A percentile compares a stretch with the other conserved stretches of the same genome.
phyloP scores from a whole-genome alignment of 2,888 invertebrate species.

The Liodrosophila aerea region DNA sequence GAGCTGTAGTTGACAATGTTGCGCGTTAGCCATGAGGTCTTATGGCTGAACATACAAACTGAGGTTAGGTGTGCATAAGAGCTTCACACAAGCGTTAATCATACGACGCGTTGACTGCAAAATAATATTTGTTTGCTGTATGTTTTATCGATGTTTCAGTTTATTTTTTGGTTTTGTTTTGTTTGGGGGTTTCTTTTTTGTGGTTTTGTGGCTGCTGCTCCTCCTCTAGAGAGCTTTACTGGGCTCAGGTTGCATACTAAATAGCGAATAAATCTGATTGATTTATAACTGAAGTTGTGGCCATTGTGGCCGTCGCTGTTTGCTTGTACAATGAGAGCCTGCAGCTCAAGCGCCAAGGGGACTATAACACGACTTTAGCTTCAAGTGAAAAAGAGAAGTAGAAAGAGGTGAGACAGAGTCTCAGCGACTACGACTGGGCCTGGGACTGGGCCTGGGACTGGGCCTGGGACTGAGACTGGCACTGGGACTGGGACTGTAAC shows the following conservation, averaged over 20 bases:
- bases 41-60: neutral
- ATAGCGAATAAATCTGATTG: conserved; percentile 75
- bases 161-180: conserved; percentile 18
- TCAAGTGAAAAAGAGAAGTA: neutral
- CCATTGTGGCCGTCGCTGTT: conserved; percentile 9
- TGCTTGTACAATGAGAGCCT: conserved; percentile 9
- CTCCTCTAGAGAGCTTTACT: neutral
- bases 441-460: conserved; percentile 14
- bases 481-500: conserved; percentile 29
- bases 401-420: neutral
- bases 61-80: conserved; percentile 20
- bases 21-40: neutral
- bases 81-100: conserved; percentile 64
- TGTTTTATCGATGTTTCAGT: too few relatives aligned
- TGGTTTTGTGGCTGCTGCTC: neutral
- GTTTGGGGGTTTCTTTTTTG: neutral
- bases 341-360: conserved; percentile 21
- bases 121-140: conserved; percentile 5
- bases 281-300: conserved; percentile 73
- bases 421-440: conserved; percentile 13
- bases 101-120: conserved; percentile 57
- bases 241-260: conserved; percentile 32
- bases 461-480: conserved; percentile 11
- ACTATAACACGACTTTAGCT: conserved; percentile 12
- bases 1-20: conserved; percentile 13